A percentile compares a stretch with the other conserved stretches of the same genome.
These are phyloP conservation scores for Pipistrellus kuhlii DNA, from an alignment of 2,797 vertebrate species.

Conservation along the genomic window DNA sequence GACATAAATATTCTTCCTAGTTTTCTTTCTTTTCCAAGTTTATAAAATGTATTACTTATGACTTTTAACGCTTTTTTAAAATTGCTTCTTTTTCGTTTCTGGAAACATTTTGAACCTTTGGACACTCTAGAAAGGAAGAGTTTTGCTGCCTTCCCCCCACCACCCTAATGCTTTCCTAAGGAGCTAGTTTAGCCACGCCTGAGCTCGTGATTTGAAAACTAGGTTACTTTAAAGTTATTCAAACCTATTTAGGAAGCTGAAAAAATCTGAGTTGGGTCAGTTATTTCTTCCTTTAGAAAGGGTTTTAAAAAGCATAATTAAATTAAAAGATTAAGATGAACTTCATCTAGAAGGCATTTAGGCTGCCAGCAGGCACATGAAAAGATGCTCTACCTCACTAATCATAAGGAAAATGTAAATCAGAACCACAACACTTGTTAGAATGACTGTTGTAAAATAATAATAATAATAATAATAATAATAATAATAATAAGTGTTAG, in stretches of 20 bases:
- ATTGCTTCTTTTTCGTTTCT: neutral
- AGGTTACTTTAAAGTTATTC: conserved; percentile 15
- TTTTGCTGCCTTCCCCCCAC: neutral
- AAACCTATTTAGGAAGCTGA: conserved; percentile 33
- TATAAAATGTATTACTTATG: conserved; percentile 43
- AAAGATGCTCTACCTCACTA: neutral
- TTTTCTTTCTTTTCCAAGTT: conserved; percentile 27
- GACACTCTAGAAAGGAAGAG: conserved; percentile 4
- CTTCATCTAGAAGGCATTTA: neutral
- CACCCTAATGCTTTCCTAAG: neutral
- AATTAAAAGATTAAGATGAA: conserved; percentile 29
- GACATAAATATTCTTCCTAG: neutral
- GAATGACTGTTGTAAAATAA: neutral
- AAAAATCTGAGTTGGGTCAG: conserved; percentile 13
- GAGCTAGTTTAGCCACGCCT: neutral
- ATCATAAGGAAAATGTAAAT: neutral
- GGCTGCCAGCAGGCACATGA: neutral
- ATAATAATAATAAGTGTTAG: neutral
- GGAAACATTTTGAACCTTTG: neutral
- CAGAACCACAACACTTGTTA: neutral
- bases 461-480: no score
- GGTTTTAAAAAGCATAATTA: conserved; percentile 7
- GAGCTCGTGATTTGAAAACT: conserved; percentile 45
- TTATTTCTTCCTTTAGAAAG: conserved; percentile 40
- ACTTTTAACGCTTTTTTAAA: neutral